Percentiles rank a stretch among this genome's conserved stretches.
Evolutionary conservation across 2,113 vertebrate species (phyloP).

Genomic region (Serinus canaria): DNA sequence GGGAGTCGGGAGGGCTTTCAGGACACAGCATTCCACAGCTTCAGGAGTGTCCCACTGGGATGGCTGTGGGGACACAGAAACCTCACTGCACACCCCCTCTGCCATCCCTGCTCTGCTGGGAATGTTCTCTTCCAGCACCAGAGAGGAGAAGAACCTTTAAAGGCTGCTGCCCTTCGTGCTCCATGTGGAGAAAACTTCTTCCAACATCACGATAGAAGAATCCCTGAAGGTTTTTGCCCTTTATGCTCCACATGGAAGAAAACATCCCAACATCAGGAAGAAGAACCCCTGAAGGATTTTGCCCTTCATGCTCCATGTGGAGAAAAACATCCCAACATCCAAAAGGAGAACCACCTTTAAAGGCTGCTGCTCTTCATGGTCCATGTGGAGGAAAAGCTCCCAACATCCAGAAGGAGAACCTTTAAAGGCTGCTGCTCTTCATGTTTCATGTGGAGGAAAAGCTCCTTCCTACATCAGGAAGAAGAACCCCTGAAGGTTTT

Average conservation of each 20-base stretch:
- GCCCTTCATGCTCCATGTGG: no score
- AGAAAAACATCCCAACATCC: no score
- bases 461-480: no score
- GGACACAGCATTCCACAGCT: no score
- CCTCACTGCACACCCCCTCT: neutral
- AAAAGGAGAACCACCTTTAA: neutral
- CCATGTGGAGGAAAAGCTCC: neutral
- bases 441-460: no score
- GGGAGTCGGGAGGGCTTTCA: neutral
- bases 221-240: no score
- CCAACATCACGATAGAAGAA: no score
- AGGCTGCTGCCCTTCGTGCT: neutral
- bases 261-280: neutral
- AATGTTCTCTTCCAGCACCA: neutral
- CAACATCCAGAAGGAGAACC: neutral
- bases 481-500: no score
- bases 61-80: fast-evolving
- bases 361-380: neutral
- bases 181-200: neutral
- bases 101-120: neutral
- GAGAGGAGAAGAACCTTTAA: neutral
- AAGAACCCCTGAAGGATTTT: neutral
- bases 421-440: no score
- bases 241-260: no score
- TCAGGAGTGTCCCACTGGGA: neutral